Conservation (phyloP, 2,113 vertebrate species). For the Cinclus mexicanus region DNA sequence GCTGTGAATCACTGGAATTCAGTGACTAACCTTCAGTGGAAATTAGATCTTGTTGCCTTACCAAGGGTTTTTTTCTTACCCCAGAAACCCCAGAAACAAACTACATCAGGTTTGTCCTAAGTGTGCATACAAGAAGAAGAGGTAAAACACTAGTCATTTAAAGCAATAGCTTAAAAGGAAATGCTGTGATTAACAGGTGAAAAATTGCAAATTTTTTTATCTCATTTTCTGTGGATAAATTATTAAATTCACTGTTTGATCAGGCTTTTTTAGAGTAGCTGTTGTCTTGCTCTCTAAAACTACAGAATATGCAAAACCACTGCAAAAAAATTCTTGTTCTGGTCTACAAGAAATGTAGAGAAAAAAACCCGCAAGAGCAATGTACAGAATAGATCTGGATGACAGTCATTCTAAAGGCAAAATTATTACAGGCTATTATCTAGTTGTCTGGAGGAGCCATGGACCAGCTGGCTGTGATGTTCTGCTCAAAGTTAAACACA, state of each 20-base stretch:
- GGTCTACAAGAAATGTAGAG: not conserved
- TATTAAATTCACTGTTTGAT: not conserved
- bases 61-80: conserved; percentile 18
- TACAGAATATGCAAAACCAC: not conserved
- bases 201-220: not conserved
- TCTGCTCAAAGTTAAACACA: conserved; percentile 85
- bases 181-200: not conserved
- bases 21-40: conserved; percentile 31
- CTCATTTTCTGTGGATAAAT: not conserved
- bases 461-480: conserved; percentile 78
- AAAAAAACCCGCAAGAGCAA: not conserved
- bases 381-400: conserved; percentile 12
- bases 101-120: conserved; percentile 3
- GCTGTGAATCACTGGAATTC: conserved; percentile 37
- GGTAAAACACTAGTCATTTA: not conserved
- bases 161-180: not conserved
- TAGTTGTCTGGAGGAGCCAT: conserved; percentile 67
- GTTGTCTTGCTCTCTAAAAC: not conserved
- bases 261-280: not conserved
- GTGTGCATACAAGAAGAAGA: not conserved
- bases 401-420: conserved; percentile 58
- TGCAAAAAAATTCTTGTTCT: not conserved
- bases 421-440: conserved; percentile 66
- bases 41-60: conserved; percentile 22
- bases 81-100: not conserved